Evolutionary conservation across 2,797 vertebrate genomes (phyloP), one percentile per base, ranked within the genome.

Genomic region (Percopsis omiscomaycus): DNA sequence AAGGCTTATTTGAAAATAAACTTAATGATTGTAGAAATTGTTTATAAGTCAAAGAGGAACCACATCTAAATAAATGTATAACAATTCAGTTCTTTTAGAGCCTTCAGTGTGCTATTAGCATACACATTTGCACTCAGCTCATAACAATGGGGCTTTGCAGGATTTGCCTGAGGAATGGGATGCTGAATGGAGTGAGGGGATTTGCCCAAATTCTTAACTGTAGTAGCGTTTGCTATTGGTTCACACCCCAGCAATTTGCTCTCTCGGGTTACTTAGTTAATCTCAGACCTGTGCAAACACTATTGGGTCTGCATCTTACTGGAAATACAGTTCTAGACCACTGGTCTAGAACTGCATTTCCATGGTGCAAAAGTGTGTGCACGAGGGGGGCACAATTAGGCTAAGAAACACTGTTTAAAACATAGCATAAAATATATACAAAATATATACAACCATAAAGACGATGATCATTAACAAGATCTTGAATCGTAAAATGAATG

Each of bases 151-250:
- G 37, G 55, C 61, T 56, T 42, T 55, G 61, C 61, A 53, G 78
- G 82, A 76, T 80, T 80, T 81, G 66, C 74, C 66, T 11, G 42
- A 68, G 71, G 68, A 70, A 73, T 68, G 55, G 57, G 66, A 75
- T 61, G 67, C 54, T 67, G 73, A 68, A 63, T 80, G 70, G 58
- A 77, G 62, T 59, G 51, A 67, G 61, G 59, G 74, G 80, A 82
- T 82, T 88, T 70, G 72, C 81, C 13, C 57, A 69, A 68, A 81
- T 71, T 71, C 81, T 81, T 80, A 47, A 75, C 64, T 72, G 75
- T 67, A 51, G 50, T 22, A 55, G 71, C 76, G 68, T 86, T 86
- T 83, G 73, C 77, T 63, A 51, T 71, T 8, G 30, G 63, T 81
- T 81, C 75, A 71, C 74, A 67, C 82, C 79, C 75, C 58, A 29